Base-by-base conservation (phyloP, 35 echinoderm and acorn worm species). In the Chiridota heheva region DNA sequence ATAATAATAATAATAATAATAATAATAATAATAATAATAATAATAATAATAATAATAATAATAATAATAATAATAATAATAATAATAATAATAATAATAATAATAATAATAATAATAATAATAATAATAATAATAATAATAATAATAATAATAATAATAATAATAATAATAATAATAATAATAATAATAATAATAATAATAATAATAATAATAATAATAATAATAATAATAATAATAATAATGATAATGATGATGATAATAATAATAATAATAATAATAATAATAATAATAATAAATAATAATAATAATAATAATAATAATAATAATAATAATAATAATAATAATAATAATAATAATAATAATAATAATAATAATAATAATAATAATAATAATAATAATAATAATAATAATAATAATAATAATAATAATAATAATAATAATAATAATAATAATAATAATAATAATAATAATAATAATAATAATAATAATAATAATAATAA, bases 391-490 rank as follows among this genome's bases (percentile, higher is more conserved):
- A 1, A 69, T 69, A 37, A 36, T 28, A 40, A 69, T 37, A 36
- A 69, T 37, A 15, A 69, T 69, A 26, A 69, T 71, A 26, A 33
- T 71, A 36, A 71, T 42, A 71, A 71, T 10, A 65, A 29, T 29
- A 16, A 32, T 29, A 61, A 65, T 30, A 65, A 65, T 65, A 36
- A 2, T 35, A 30, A 35, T 65, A 36, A 36, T 36, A 65, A 20
- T 31, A n/a, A n/a, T n/a, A n/a, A n/a, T n/a, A n/a, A n/a, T n/a
- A n/a, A n/a, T n/a, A n/a, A n/a, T n/a, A n/a, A n/a, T n/a, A n/a
- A n/a, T n/a, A n/a, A n/a, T n/a, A n/a, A n/a, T n/a, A n/a, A n/a
- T n/a, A n/a, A n/a, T n/a, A n/a, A n/a, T n/a, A n/a, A n/a, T n/a
- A n/a, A n/a, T n/a, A n/a, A n/a, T n/a, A n/a, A n/a, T n/a, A n/a